These are phyloP conservation scores for Synergus umbraculus DNA, from an alignment of 2,888 invertebrate genomes.

Conservation along the genomic window DNA sequence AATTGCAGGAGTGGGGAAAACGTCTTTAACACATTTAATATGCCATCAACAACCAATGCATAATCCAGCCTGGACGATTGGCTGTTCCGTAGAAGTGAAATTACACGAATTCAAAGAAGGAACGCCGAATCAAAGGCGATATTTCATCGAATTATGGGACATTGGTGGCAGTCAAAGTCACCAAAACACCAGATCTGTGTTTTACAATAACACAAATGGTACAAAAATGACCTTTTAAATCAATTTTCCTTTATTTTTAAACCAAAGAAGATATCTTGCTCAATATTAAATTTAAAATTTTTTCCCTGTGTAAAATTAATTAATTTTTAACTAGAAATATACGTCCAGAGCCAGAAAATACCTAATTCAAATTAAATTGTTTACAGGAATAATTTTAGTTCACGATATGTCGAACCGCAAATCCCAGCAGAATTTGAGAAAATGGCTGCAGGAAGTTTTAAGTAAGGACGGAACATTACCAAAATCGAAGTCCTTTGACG, in stretches of 20 bases:
- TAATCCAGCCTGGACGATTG: slow-evolving; percentile 97
- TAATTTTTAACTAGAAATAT: no score
- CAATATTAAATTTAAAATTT: no score
- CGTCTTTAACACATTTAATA: slow-evolving; percentile 94
- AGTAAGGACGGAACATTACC: slow-evolving; percentile 82
- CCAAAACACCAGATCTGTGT: slow-evolving; percentile 94
- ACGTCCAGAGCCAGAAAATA: no score
- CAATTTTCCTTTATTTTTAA: neutral
- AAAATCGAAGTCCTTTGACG: slow-evolving; percentile 80
- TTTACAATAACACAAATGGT: slow-evolving; percentile 96
- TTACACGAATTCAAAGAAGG: slow-evolving; percentile 97
- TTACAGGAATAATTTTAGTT: slow-evolving; percentile 91
- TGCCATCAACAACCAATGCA: slow-evolving; percentile 91
- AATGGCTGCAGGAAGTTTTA: slow-evolving; percentile 95
- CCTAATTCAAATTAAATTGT: no score
- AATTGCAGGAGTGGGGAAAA: slow-evolving; percentile 94
- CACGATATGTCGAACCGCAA: slow-evolving; percentile 98
- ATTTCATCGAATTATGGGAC: slow-evolving; percentile 98
- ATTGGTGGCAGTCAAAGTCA: slow-evolving; percentile 97
- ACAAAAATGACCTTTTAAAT: slow-evolving; percentile 50
- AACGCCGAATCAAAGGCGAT: slow-evolving; percentile 92
- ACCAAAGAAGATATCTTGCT: no score
- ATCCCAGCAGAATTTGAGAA: slow-evolving; percentile 94
- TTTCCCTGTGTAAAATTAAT: no score
- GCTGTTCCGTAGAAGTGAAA: slow-evolving; percentile 97